Base-by-base conservation (phyloP, 2,797 vertebrate genomes). In the Apodemus agrarius region DNA sequence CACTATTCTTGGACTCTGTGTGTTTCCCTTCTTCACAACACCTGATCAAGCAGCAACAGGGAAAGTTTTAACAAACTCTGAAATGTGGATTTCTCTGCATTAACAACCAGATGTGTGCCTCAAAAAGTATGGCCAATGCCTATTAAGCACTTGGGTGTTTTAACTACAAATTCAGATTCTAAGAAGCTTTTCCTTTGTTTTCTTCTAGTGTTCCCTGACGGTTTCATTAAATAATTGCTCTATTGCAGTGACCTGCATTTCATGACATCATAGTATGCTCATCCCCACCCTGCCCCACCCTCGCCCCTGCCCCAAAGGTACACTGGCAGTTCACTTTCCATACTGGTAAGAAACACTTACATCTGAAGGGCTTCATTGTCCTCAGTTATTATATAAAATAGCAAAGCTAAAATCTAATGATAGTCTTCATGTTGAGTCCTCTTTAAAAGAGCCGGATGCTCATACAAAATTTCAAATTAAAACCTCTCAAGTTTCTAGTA, bases 141-240 rank as follows among this genome's bases (percentile, higher is more conserved):
- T 90, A 43, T 75, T 83, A 92, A 80, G 2, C 74, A 85, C 40
- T 6, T 84, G 14, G 6, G 5, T 34, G 40, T 34, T 93, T 93
- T 91, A 93, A 24, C 54, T 94, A 81, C 24, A 89, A 91, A 84
- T 95, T 94, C 40, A 97, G 54, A 78, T 21, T 46, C 10, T 61
- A 96, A 49, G 22, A 8, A 26, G 9, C 21, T 72, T 8, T 24
- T 54, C 59, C 63, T 88, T 82, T 80, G 9, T 74, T 84, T 75
- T 74, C 88, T 43, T 75, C 89, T 40, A 93, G 54, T 83, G 37
- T n/a, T 89, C 75, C 40, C 37, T 93, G 61, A 52, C 6, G 63
- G 9, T 54, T 93, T 89, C 10, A 96, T 74, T 52, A 86, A 80
- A 88, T 75, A 95, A 90, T 17, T 78, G 63, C 2, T 61, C 46